phyloP scores from a whole-genome alignment of 1,140 invertebrate genomes.

The Teleogryllus occipitalis region DNA sequence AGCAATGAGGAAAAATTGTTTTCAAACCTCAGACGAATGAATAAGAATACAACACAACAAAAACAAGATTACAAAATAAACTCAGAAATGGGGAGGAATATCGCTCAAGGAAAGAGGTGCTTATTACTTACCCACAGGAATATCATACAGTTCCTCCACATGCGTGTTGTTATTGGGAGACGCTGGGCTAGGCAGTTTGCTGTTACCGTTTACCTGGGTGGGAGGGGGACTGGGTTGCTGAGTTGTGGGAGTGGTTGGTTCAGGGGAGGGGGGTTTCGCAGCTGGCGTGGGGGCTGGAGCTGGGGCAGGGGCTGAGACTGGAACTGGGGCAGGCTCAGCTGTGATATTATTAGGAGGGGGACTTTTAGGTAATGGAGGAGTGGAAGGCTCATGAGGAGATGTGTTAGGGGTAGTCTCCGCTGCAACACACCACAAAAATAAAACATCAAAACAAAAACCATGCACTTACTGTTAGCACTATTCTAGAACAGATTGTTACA shows the following conservation, averaged over 20 bases:
- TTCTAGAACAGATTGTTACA: background rate
- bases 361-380: slow-evolving; percentile 16
- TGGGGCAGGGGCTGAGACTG: background rate
- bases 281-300: slow-evolving; percentile 13
- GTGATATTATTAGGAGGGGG: background rate
- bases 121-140: slow-evolving; percentile 64
- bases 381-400: background rate
- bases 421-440: slow-evolving; percentile 19
- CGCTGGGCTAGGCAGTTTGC: slow-evolving; percentile 25
- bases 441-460: slow-evolving; percentile 10
- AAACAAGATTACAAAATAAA: background rate
- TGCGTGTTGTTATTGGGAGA: slow-evolving; percentile 41
- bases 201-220: slow-evolving; percentile 31
- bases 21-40: background rate
- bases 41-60: slow-evolving; percentile 2
- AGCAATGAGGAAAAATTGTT: background rate
- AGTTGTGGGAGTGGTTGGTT: slow-evolving; percentile 4
- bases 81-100: background rate
- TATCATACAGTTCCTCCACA: slow-evolving; percentile 70
- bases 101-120: background rate
- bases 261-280: background rate
- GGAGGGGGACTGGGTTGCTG: slow-evolving; percentile 12
- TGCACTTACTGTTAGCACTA: background rate
- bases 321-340: background rate
- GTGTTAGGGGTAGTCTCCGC: slow-evolving; percentile 14